phyloP scores from a whole-genome alignment of 2,113 vertebrate species.

The Herpailurus yagouaroundi region DNA sequence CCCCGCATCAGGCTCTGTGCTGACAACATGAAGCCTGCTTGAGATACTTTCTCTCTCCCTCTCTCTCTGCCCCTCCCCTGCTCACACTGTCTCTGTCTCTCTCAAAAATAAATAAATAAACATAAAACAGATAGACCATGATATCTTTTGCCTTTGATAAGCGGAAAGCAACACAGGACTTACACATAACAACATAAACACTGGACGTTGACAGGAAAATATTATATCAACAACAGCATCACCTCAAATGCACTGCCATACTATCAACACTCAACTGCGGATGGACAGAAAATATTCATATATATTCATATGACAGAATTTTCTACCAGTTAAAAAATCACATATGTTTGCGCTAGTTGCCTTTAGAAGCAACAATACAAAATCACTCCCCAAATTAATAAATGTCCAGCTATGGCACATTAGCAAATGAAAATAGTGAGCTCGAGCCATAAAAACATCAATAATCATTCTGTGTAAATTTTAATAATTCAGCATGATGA shows the following conservation, averaged over 20 bases:
- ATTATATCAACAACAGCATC: not conserved
- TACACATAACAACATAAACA: not conserved
- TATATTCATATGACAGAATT: not conserved
- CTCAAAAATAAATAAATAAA: no score
- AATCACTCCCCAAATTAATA: not conserved
- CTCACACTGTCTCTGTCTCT: no score
- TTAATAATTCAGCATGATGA: not conserved
- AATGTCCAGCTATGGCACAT: not conserved
- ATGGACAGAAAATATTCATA: not conserved
- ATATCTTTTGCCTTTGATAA: not conserved
- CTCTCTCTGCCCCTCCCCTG: no score
- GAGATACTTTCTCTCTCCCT: no score
- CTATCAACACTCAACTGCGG: not conserved
- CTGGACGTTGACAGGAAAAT: not conserved
- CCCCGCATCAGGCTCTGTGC: no score
- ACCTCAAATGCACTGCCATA: not conserved
- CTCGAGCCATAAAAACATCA: not conserved
- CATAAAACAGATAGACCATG: not conserved
- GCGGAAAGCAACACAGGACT: not conserved
- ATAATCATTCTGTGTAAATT: not conserved
- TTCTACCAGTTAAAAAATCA: not conserved
- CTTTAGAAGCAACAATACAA: not conserved
- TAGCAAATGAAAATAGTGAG: not conserved
- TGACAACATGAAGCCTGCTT: no score
- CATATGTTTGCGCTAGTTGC: not conserved